Conservation (phyloP, 2,888 invertebrate genomes). For the Drosophila hamatofila region DNA sequence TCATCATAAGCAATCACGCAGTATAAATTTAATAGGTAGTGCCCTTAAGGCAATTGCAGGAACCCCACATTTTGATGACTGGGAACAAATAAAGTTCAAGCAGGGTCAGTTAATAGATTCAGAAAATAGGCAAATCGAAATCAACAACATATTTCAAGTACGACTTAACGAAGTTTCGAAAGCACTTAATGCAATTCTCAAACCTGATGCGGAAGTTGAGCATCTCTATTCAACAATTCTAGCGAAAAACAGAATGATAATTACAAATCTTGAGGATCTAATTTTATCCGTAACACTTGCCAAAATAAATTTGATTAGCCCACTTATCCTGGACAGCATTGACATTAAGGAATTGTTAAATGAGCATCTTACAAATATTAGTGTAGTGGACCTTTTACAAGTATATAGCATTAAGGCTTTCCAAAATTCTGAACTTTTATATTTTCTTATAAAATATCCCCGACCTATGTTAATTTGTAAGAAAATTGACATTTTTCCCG, state of each 20-base stretch:
- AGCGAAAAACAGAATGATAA: slow-evolving; percentile 4
- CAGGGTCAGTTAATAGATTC: slow-evolving; percentile 11
- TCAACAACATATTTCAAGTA: not conserved
- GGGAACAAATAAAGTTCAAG: not conserved
- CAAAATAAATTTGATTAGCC: slow-evolving; percentile 17
- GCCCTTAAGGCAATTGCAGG: too few species aligned
- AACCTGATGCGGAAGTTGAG: not conserved
- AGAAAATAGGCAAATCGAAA: slow-evolving; percentile 1
- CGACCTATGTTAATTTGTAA: not conserved
- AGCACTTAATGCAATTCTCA: not conserved
- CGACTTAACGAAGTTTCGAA: slow-evolving; percentile 3
- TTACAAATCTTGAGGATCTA: not conserved
- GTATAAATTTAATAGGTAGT: too few species aligned
- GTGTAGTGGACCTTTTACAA: slow-evolving; percentile 3
- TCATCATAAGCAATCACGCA: too few species aligned
- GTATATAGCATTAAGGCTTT: slow-evolving; percentile 14
- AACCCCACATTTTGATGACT: too few species aligned
- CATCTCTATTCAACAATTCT: slow-evolving; percentile 6
- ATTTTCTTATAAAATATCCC: not conserved
- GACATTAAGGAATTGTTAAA: slow-evolving; percentile 1
- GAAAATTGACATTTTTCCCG: slow-evolving; percentile 1
- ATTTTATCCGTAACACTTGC: slow-evolving; percentile 2
- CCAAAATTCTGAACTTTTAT: slow-evolving; percentile 3
- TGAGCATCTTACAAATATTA: slow-evolving; percentile 18
- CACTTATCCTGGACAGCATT: slow-evolving; percentile 4